Conservation (phyloP, 2,113 vertebrate species). For the Brachyhypopomus occidentalis region DNA sequence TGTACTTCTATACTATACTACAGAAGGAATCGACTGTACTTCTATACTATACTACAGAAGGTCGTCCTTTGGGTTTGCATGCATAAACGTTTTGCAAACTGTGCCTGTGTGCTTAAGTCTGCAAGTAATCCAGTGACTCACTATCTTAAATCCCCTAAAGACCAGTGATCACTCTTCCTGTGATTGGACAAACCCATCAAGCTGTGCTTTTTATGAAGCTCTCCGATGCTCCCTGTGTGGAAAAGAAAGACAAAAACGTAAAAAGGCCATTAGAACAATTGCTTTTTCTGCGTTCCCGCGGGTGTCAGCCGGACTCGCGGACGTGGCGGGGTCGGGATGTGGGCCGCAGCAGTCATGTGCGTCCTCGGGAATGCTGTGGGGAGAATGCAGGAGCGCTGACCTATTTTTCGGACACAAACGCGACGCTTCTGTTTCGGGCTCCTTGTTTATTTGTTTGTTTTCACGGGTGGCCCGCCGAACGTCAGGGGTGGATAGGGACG, state of each 20-base stretch:
- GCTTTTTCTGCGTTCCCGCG: conserved; percentile 1
- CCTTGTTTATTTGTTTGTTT: conserved; percentile 43
- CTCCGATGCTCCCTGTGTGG: background rate
- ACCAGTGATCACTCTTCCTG: background rate
- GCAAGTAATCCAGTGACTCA: background rate
- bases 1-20: too few species aligned
- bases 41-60: too few species aligned
- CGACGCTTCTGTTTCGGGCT: conserved; percentile 46
- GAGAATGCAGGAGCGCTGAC: conserved; percentile 1
- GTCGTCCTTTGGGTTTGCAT: too few species aligned
- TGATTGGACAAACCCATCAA: background rate
- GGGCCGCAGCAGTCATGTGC: background rate
- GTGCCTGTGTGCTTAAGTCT: too few species aligned
- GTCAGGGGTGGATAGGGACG: background rate
- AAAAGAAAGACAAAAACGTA: background rate
- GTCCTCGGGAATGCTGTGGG: conserved; percentile 11
- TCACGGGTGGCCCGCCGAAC: background rate
- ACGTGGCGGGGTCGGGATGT: background rate
- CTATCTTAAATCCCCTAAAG: background rate
- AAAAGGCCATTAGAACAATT: conserved; percentile 11
- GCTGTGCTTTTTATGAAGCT: background rate
- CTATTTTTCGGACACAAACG: background rate
- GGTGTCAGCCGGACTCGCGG: background rate
- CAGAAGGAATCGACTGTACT: too few species aligned
- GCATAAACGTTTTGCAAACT: too few species aligned